A percentile compares a stretch with the other conserved stretches of the same genome.
These are phyloP conservation scores for Melanaphis sacchari DNA, from an alignment of 1,140 invertebrate genomes.

Conservation along the genomic window DNA sequence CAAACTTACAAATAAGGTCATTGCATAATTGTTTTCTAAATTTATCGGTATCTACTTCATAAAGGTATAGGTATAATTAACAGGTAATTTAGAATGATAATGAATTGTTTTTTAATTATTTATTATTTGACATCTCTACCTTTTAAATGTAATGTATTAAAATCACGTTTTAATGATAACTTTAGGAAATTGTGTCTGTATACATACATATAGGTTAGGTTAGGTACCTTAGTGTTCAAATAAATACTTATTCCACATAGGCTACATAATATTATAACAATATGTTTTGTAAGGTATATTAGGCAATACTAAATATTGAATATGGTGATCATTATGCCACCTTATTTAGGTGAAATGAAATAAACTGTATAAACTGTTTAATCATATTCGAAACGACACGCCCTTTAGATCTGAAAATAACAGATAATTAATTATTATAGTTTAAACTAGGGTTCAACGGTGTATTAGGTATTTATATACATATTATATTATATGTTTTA, in stretches of 20 bases:
- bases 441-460: not conserved
- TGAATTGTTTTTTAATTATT: not conserved
- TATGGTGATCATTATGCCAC: constrained; percentile 24
- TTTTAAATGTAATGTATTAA: not conserved
- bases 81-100: not conserved
- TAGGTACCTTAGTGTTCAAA: not conserved
- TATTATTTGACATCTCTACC: not conserved
- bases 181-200: not conserved
- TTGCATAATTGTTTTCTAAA: not conserved
- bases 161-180: not conserved
- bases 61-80: no score
- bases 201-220: not conserved
- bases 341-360: not conserved
- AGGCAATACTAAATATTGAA: not conserved
- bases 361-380: not conserved
- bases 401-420: not conserved
- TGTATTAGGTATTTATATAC: not conserved
- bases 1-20: not conserved
- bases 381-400: not conserved
- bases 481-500: not conserved
- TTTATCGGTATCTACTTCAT: not conserved
- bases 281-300: not conserved
- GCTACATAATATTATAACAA: not conserved
- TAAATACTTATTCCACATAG: not conserved
- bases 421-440: not conserved